A percentile compares a stretch with the other conserved stretches of the same genome.
phyloP scores from a whole-genome alignment of 2,113 vertebrate species.

The Brevimyrus niger region DNA sequence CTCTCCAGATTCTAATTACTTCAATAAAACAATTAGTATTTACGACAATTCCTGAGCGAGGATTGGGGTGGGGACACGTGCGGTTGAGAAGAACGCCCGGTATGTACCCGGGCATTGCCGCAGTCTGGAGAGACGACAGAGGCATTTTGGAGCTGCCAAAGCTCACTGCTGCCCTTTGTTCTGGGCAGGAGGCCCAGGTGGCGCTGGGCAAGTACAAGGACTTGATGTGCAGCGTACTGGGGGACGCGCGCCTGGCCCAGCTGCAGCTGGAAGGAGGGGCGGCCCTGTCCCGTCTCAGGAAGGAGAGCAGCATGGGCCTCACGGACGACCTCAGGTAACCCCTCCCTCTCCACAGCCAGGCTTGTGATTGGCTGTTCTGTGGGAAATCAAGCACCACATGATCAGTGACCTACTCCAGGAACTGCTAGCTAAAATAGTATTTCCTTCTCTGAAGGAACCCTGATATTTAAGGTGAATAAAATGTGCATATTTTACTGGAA shows the following conservation, averaged over 20 bases:
- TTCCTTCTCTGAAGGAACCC: background rate
- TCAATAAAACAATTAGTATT: slow-evolving; percentile 2
- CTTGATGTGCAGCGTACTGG: slow-evolving; percentile 73
- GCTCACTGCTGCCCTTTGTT: slow-evolving; percentile 2
- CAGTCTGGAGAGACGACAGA: background rate
- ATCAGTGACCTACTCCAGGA: background rate
- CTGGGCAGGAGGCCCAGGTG: slow-evolving; percentile 64
- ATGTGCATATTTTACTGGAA: background rate
- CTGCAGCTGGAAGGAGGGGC: slow-evolving; percentile 80
- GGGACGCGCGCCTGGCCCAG: slow-evolving; percentile 66
- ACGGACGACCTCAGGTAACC: slow-evolving; percentile 65
- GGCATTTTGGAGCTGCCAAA: background rate
- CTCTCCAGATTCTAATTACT: background rate
- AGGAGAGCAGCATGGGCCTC: slow-evolving; percentile 56
- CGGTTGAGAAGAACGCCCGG: background rate
- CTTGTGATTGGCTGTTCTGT: background rate
- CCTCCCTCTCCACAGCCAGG: background rate
- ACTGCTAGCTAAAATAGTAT: background rate
- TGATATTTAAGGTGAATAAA: background rate
- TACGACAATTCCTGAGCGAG: background rate
- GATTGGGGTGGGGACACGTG: background rate
- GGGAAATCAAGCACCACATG: background rate
- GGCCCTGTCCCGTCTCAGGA: slow-evolving; percentile 67
- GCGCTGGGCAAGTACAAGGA: slow-evolving; percentile 57
- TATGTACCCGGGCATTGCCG: background rate